Conservation (phyloP, 1,140 invertebrate genomes). For the Maniola jurtina region DNA sequence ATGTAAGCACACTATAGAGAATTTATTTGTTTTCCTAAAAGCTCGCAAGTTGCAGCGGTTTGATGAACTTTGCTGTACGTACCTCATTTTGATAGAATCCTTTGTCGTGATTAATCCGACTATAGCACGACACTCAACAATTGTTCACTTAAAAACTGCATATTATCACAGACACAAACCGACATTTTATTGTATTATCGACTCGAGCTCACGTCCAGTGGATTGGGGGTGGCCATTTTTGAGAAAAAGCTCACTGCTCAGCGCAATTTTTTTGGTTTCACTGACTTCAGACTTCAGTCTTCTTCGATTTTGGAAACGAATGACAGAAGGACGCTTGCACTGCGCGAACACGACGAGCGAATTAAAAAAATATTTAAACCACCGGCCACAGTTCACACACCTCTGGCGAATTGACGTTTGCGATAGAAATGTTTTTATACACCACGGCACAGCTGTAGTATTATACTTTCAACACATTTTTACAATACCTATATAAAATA, state of each 20-base stretch:
- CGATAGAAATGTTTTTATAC: conserved; percentile 22
- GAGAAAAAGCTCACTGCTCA: conserved; percentile 53
- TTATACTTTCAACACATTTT: conserved; percentile 28
- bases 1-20: conserved; percentile 22
- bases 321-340: conserved; percentile 67
- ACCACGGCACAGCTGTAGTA: conserved; percentile 25
- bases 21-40: conserved; percentile 74
- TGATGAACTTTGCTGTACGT: conserved; percentile 66
- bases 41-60: conserved; percentile 38
- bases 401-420: conserved; percentile 26
- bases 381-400: conserved; percentile 44
- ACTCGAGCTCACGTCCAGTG: conserved; percentile 53
- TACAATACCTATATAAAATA: conserved; percentile 29
- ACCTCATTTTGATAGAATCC: conserved; percentile 75
- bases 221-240: conserved; percentile 71
- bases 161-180: conserved; percentile 69
- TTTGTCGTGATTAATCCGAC: conserved; percentile 75
- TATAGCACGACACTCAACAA: conserved; percentile 74
- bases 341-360: conserved; percentile 55
- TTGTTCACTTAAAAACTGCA: conserved; percentile 76
- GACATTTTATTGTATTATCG: conserved; percentile 63
- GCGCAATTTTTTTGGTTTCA: no score
- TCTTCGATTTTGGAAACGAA: conserved; percentile 54
- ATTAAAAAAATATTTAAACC: conserved; percentile 63
- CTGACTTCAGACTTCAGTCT: conserved; percentile 43